phyloP scores from a whole-genome alignment of 2,888 invertebrate species.

The Ptychoptera contaminata region DNA sequence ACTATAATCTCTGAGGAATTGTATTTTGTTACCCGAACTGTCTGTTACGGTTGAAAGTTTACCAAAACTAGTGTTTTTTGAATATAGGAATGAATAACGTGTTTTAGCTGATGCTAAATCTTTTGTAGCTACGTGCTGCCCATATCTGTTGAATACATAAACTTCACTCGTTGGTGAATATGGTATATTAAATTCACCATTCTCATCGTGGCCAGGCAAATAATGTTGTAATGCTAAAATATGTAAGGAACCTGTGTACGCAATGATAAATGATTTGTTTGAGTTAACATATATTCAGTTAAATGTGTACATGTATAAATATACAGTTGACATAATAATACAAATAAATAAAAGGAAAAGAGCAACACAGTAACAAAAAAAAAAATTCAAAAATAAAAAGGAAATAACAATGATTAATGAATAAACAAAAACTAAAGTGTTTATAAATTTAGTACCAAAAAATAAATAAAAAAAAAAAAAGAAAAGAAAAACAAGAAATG shows the following conservation, averaged over 20 bases:
- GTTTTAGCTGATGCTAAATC: constrained; percentile 90
- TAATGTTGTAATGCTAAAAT: constrained; percentile 76
- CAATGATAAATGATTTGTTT: too few relatives aligned
- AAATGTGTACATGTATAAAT: too few relatives aligned
- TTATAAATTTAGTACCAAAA: too few relatives aligned
- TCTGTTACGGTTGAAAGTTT: constrained; percentile 87
- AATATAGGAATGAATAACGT: constrained; percentile 90
- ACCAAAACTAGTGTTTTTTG: constrained; percentile 91
- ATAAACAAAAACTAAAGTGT: too few relatives aligned
- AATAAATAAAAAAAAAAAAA: too few relatives aligned
- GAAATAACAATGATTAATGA: too few relatives aligned
- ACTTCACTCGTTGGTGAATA: constrained; percentile 88
- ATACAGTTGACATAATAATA: too few relatives aligned
- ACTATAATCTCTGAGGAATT: constrained; percentile 80
- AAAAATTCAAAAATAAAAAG: too few relatives aligned
- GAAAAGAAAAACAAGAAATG: too few relatives aligned
- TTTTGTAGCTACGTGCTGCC: constrained; percentile 90
- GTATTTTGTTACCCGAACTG: constrained; percentile 83
- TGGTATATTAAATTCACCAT: constrained; percentile 83
- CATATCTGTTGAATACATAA: constrained; percentile 85
- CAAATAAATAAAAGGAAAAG: too few relatives aligned
- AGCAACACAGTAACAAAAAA: too few relatives aligned
- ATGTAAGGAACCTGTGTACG: constrained; percentile 50
- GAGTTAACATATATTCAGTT: too few relatives aligned
- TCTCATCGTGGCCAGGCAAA: constrained; percentile 71